Base-by-base conservation (phyloP, 2,888 invertebrate genomes). In the Polietes domitor region DNA sequence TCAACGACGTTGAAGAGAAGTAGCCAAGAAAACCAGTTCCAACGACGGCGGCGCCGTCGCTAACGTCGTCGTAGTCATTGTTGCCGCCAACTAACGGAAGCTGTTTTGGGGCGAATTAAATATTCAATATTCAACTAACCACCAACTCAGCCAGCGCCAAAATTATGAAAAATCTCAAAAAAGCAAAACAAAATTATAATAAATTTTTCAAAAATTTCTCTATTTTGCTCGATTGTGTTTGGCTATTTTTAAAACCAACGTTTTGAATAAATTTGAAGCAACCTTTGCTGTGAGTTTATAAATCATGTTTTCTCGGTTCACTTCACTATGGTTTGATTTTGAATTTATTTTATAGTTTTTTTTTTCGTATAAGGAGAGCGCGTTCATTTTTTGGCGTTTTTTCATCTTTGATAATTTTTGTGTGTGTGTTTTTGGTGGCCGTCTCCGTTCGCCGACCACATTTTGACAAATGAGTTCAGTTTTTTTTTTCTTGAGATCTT, bases 391-490 rank as follows among this genome's bases (percentile, higher is more conserved):
- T 50, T 50, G 50, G 19, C 19, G 19, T 73, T 71, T 58, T 41
- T 47, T 41, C 12, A 50, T 68, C 24, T 43, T 26, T 47, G 17
- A 6, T 21, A 19, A 24, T n/a, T n/a, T n/a, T n/a, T 58, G 32
- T 70, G 10, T 72, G 70, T 53, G 2, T 47, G 17, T 65, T 50
- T 61, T 73, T 77, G 68, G 50, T 68, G 71, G 53, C 53, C 4
- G 24, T 50, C 53, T 82, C n/a, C n/a, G n/a, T n/a, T n/a, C n/a
- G n/a, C 4, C 63, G 21, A 73, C 80, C 80, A 73, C 83, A 80
- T 77, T 83, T 83, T 83, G 83, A 83, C 83, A 83, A 83, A 83
- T 83, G 83, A 80, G 83, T 83, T 83, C 83, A 83, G 17, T 65
- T 65, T 65, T 63, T 17, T 32, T 32, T 61, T 61, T 26, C 2